Conservation (phyloP, 2,888 invertebrate species). For the Ormyrus pomaceus region DNA sequence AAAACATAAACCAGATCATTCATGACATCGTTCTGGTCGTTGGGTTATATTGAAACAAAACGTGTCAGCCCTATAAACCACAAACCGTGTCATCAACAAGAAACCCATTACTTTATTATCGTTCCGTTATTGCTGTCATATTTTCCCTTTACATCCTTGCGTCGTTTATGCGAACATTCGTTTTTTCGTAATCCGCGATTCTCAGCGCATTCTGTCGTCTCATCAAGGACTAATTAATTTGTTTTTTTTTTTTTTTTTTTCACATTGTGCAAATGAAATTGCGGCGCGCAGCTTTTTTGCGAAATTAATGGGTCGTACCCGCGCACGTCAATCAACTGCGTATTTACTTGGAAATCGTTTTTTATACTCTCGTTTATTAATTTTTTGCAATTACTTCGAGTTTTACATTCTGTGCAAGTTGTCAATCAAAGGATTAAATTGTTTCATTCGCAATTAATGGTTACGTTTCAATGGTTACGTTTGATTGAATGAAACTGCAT, state of each 20-base stretch:
- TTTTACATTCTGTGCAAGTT: neutral
- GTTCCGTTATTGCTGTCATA: conserved; percentile 62
- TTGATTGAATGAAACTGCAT: too few species aligned
- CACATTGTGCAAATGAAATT: too few species aligned
- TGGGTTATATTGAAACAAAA: conserved; percentile 55
- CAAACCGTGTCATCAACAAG: conserved; percentile 58
- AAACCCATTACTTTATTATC: conserved; percentile 61
- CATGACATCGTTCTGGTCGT: neutral
- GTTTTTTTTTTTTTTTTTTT: too few species aligned
- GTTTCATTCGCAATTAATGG: too few species aligned
- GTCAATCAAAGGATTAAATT: too few species aligned
- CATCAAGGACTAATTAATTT: conserved; percentile 28
- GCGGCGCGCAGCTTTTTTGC: too few species aligned
- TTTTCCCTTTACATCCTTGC: conserved; percentile 57
- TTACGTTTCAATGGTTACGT: too few species aligned
- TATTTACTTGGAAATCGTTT: neutral
- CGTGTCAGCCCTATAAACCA: conserved; percentile 59
- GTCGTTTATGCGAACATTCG: conserved; percentile 17
- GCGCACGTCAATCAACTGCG: neutral
- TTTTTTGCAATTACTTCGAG: neutral
- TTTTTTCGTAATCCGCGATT: conserved; percentile 3
- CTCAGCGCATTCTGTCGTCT: neutral
- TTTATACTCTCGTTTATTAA: neutral
- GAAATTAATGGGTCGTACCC: neutral
- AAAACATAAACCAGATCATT: conserved; percentile 32